These are phyloP conservation scores for Ciconia maguari DNA, from an alignment of 2,113 vertebrate species.

Conservation along the genomic window DNA sequence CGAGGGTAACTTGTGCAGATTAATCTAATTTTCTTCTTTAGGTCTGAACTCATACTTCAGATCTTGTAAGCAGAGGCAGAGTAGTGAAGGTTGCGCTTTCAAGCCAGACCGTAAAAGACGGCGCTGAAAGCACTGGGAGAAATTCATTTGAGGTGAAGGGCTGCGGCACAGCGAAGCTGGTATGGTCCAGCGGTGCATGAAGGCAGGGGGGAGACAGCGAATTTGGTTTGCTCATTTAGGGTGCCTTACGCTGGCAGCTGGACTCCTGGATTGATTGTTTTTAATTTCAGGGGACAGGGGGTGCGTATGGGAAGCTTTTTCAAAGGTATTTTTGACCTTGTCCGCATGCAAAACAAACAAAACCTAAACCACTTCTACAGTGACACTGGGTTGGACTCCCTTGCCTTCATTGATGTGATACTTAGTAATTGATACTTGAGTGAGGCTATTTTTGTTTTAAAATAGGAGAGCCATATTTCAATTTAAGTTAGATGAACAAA, in stretches of 20 bases:
- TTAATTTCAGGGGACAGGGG: background rate
- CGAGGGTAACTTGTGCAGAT: background rate
- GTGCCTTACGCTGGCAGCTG: background rate
- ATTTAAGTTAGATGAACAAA: background rate
- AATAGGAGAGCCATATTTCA: background rate
- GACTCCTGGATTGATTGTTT: background rate
- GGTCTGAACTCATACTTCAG: background rate
- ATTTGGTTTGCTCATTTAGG: background rate
- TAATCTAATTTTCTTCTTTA: background rate
- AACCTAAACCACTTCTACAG: background rate
- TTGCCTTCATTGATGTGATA: background rate
- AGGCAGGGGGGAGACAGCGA: background rate
- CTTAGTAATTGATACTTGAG: background rate
- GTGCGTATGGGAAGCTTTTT: background rate
- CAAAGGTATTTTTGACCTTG: background rate
- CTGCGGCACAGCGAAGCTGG: fast-evolving
- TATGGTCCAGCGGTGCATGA: fast-evolving
- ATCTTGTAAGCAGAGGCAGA: background rate
- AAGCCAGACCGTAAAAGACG: fast-evolving
- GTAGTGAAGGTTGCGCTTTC: background rate
- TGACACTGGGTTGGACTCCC: background rate
- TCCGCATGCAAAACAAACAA: background rate
- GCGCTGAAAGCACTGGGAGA: background rate
- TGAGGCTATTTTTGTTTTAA: constrained; percentile 16
- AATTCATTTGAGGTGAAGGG: background rate